Conservation (phyloP, 37 sponge, comb jelly and placozoan genomes). For the Chondrilla cf. caribensis region DNA sequence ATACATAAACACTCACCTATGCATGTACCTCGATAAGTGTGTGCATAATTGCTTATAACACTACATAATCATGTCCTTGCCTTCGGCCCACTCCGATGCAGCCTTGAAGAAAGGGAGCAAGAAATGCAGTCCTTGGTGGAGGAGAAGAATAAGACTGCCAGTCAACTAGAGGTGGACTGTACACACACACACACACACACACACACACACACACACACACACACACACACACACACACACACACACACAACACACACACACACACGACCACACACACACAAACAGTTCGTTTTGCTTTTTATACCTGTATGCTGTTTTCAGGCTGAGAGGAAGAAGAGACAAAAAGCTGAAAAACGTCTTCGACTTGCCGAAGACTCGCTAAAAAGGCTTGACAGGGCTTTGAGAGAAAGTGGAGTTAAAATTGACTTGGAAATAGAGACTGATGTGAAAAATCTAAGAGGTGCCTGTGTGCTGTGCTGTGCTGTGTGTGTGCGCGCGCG, state of each 20-base stretch:
- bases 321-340: constrained; percentile 78
- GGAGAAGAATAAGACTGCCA: constrained; percentile 21
- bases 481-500: no score
- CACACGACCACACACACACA: no score
- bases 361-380: constrained; percentile 93
- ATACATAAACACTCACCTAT: no score
- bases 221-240: no score
- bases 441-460: constrained; percentile 86
- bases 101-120: constrained; percentile 12
- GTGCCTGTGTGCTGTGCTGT: constrained; percentile 53
- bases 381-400: constrained; percentile 87
- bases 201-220: no score
- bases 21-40: no score
- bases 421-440: constrained; percentile 92
- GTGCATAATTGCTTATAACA: no score
- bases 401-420: constrained; percentile 90
- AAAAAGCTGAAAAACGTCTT: constrained; percentile 82
- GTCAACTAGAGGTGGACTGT: constrained; percentile 23
- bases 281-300: no score
- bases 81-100: not conserved
- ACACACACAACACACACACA: not conserved
- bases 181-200: not conserved
- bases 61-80: no score
- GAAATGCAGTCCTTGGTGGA: constrained; percentile 15
- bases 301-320: no score